Evolutionary conservation across 2,888 invertebrate genomes (phyloP).

Genomic region (Griposia aprilina): DNA sequence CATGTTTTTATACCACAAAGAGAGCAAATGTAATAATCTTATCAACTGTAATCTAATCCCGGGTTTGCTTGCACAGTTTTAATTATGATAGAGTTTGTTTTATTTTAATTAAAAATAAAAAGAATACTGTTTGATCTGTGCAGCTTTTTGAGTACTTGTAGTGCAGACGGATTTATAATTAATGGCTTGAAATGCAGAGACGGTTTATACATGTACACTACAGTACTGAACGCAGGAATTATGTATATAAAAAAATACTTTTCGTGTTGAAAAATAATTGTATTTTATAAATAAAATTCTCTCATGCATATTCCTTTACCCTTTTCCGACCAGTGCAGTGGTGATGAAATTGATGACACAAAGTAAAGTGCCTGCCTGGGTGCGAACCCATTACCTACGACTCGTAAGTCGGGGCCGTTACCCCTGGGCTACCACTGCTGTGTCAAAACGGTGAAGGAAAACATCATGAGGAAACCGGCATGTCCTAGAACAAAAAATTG

Average conservation of each 20-base stretch:
- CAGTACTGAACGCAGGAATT: background rate
- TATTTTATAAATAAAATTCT: background rate
- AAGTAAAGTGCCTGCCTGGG: too few relatives aligned
- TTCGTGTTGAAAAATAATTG: background rate
- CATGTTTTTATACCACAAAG: conserved; percentile 33
- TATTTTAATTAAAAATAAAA: conserved; percentile 16
- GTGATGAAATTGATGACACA: background rate
- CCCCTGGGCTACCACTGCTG: too few relatives aligned
- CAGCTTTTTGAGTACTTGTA: background rate
- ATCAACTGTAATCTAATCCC: conserved; percentile 26
- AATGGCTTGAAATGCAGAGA: background rate
- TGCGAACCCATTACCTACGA: too few relatives aligned
- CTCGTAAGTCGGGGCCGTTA: too few relatives aligned
- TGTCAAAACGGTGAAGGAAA: too few relatives aligned
- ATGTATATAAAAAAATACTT: background rate
- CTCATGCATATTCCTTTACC: background rate
- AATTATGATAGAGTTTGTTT: conserved; percentile 18
- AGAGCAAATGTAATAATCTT: too few relatives aligned
- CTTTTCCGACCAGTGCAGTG: background rate
- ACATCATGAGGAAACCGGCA: too few relatives aligned
- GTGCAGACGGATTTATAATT: background rate
- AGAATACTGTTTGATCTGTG: background rate
- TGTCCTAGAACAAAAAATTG: too few relatives aligned
- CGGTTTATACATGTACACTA: background rate
- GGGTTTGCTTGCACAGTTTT: conserved; percentile 34